A percentile compares a stretch with the other conserved stretches of the same genome.
Evolutionary conservation across 2,113 vertebrate genomes (phyloP).

Genomic region (Dicentrarchus labrax): DNA sequence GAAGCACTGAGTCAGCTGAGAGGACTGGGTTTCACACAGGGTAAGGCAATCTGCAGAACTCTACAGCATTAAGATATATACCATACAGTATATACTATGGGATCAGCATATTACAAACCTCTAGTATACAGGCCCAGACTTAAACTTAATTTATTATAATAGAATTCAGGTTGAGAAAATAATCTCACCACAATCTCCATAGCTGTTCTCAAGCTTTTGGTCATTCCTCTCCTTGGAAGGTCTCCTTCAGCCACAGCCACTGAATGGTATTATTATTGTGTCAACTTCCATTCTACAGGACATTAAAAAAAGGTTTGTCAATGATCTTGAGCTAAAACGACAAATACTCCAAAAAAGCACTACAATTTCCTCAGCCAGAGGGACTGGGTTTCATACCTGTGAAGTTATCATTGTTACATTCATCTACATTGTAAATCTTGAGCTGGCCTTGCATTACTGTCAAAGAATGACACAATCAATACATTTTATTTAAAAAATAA

Average conservation of each 20-base stretch:
- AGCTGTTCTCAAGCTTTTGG: background rate
- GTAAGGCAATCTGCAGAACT: background rate
- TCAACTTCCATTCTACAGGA: too few species aligned
- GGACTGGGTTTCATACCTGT: background rate
- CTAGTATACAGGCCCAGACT: background rate
- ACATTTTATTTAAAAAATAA: background rate
- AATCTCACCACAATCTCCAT: background rate
- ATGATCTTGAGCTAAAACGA: too few species aligned
- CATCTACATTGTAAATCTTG: background rate
- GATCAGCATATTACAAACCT: background rate
- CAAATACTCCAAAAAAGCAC: too few species aligned
- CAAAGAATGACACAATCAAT: background rate
- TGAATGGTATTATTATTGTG: too few species aligned
- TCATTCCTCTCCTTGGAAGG: too few species aligned
- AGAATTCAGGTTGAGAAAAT: background rate
- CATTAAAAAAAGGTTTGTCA: too few species aligned
- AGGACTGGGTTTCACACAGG: background rate
- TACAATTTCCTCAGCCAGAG: background rate
- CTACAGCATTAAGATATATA: background rate
- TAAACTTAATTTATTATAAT: background rate
- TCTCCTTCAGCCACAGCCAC: too few species aligned
- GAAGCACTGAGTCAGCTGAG: background rate
- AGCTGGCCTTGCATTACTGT: background rate
- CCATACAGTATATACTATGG: background rate
- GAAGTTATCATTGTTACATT: background rate